These are phyloP conservation scores for Premnoplex brunnescens DNA, from an alignment of 2,797 vertebrate genomes.

Conservation along the genomic window DNA sequence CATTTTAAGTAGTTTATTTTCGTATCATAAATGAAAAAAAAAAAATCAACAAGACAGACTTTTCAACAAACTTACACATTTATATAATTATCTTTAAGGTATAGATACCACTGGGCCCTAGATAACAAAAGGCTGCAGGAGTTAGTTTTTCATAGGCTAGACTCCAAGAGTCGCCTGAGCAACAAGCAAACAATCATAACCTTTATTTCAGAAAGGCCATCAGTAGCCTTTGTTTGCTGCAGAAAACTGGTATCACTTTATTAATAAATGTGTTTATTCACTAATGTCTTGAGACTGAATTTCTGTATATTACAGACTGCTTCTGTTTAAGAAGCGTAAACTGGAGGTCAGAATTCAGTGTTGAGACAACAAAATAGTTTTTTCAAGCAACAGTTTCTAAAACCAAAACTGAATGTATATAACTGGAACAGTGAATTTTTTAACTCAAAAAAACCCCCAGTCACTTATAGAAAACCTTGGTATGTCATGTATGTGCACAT, in stretches of 20 bases:
- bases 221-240: background rate
- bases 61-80: background rate
- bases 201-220: background rate
- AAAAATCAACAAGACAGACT: accelerated
- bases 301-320: background rate
- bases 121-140: background rate
- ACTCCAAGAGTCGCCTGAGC: background rate
- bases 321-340: background rate
- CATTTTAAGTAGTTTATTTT: background rate
- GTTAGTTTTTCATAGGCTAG: background rate
- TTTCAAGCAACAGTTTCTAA: background rate
- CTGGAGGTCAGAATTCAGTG: background rate
- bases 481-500: background rate
- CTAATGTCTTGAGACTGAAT: background rate
- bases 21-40: background rate
- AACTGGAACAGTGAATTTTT: background rate
- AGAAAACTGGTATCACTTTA: background rate
- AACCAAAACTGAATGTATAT: background rate
- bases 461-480: background rate
- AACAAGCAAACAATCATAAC: background rate
- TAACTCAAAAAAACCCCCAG: background rate
- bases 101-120: background rate
- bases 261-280: background rate
- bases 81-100: background rate
- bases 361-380: background rate